These are phyloP conservation scores for Caranx ignobilis DNA, from an alignment of 2,113 vertebrate species.

Conservation along the genomic window DNA sequence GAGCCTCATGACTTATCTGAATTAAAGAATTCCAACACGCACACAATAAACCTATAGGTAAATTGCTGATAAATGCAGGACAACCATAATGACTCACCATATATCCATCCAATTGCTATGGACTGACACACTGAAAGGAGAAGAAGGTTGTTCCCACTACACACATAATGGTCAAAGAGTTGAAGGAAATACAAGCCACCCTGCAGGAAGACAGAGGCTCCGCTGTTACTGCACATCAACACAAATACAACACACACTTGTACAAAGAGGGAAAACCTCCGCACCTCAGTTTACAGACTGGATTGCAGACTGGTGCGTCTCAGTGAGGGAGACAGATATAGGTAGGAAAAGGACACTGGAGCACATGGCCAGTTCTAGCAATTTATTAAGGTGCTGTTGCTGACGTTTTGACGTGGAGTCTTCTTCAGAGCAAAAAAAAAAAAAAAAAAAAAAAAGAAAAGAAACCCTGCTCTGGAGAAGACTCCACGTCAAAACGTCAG, in stretches of 20 bases:
- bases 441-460: no score
- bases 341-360: no score
- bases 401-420: no score
- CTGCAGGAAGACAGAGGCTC: conserved; percentile 56
- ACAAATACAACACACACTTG: conserved; percentile 22
- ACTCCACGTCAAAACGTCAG: no score
- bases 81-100: conserved; percentile 72
- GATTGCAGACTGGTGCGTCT: no score
- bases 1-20: not conserved
- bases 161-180: conserved; percentile 84
- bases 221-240: conserved; percentile 3
- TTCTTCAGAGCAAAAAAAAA: no score
- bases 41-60: not conserved
- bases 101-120: conserved; percentile 80
- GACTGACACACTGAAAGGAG: conserved; percentile 81
- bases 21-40: not conserved
- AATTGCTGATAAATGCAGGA: not conserved
- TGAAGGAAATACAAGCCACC: conserved; percentile 82
- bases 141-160: conserved; percentile 82
- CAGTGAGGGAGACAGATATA: no score
- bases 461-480: no score
- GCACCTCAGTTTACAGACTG: no score
- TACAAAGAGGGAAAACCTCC: no score
- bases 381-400: no score
- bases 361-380: no score